These are phyloP conservation scores for Drosophila ogumai DNA, from an alignment of 1,140 invertebrate species.

Conservation along the genomic window DNA sequence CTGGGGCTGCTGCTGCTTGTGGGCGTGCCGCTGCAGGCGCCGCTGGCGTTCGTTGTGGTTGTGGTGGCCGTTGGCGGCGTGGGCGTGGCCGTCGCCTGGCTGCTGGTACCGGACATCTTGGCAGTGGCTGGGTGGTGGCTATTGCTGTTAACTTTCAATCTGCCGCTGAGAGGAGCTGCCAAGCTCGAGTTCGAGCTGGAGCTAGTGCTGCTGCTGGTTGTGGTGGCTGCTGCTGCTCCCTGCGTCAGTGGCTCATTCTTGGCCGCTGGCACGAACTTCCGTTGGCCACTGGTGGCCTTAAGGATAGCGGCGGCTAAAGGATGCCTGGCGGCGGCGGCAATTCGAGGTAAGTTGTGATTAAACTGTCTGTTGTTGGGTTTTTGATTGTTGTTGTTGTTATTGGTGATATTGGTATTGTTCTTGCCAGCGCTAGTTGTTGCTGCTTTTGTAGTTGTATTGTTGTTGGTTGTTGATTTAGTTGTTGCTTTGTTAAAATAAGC, in stretches of 20 bases:
- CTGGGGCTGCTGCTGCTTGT: slow-evolving; percentile 13
- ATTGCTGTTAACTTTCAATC: slow-evolving; percentile 74
- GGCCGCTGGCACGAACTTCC: slow-evolving; percentile 45
- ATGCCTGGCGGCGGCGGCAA: slow-evolving; percentile 54
- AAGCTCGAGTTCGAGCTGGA: slow-evolving; percentile 11
- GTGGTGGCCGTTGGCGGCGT: slow-evolving; percentile 52
- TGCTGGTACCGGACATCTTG: slow-evolving; percentile 69
- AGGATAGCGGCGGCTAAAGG: slow-evolving; percentile 65
- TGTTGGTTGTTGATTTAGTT: slow-evolving; percentile 43
- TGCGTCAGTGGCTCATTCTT: slow-evolving; percentile 70
- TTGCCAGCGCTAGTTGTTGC: slow-evolving; percentile 16
- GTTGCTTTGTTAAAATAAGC: slow-evolving; percentile 61
- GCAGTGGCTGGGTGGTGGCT: slow-evolving; percentile 65
- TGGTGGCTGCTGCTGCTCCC: slow-evolving; percentile 23
- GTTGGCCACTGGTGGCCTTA: slow-evolving; percentile 53
- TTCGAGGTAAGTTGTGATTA: slow-evolving; percentile 60
- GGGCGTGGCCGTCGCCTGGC: slow-evolving; percentile 55
- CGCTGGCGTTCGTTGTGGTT: slow-evolving; percentile 48
- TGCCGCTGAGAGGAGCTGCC: slow-evolving; percentile 23
- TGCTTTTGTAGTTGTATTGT: slow-evolving; percentile 40
- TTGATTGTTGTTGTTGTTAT: slow-evolving; percentile 41
- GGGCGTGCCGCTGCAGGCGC: slow-evolving; percentile 26
- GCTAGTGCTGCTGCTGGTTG: slow-evolving; percentile 4
- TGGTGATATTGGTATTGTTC: slow-evolving; percentile 32
- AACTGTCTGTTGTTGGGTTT: slow-evolving; percentile 54